Percentiles rank a stretch among this genome's conserved stretches.
These are phyloP conservation scores for Oscheius sp. DNA, from an alignment of 2,888 invertebrate genomes.

Conservation along the genomic window DNA sequence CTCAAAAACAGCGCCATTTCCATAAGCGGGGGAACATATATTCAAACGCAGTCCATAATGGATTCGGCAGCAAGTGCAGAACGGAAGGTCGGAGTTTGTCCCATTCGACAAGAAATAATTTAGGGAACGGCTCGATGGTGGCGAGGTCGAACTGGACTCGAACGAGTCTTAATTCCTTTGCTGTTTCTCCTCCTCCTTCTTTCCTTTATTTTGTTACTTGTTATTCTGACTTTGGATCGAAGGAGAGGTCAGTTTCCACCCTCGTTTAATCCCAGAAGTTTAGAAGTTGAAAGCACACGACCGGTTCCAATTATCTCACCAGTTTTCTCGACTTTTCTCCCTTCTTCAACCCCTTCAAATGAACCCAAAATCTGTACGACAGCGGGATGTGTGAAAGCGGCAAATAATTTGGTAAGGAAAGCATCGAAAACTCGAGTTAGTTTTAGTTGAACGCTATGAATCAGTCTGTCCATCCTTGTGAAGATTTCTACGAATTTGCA, in stretches of 20 bases:
- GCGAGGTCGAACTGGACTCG: constrained; percentile 43
- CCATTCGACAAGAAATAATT: constrained; percentile 22
- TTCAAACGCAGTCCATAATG: neutral
- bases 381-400: constrained; percentile 60
- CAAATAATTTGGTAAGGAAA: constrained; percentile 55
- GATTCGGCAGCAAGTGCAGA: neutral
- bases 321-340: neutral
- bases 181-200: constrained; percentile 42
- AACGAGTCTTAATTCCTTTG: constrained; percentile 46
- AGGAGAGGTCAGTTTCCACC: constrained; percentile 21
- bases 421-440: constrained; percentile 5
- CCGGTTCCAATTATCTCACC: neutral
- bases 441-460: constrained; percentile 52
- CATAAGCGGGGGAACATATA: neutral
- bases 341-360: neutral
- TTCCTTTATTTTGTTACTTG: constrained; percentile 14
- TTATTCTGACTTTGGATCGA: constrained; percentile 26
- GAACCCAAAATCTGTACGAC: constrained; percentile 55
- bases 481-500: constrained; percentile 60
- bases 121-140: constrained; percentile 56
- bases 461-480: constrained; percentile 54
- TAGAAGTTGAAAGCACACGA: neutral
- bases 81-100: neutral
- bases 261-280: neutral
- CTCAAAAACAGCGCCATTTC: neutral